Evolutionary conservation across 2,888 invertebrate genomes (phyloP).

Genomic region (Drosophila sordidula): DNA sequence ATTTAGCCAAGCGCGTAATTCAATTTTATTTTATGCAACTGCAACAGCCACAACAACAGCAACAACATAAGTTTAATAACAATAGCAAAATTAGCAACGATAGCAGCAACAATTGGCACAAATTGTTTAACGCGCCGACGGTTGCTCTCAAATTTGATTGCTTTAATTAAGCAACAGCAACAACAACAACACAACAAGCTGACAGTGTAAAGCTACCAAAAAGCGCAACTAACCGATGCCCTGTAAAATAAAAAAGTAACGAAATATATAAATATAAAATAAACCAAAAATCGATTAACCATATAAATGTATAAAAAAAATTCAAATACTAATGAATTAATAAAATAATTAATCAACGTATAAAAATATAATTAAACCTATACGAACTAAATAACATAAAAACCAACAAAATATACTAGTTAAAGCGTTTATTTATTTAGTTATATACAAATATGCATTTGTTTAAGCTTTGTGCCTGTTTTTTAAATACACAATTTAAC

Average conservation of each 20-base stretch:
- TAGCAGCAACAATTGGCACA: slow-evolving; percentile 67
- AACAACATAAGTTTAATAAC: slow-evolving; percentile 35
- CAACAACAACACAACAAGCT: slow-evolving; percentile 6
- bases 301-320: too few species aligned
- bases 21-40: slow-evolving; percentile 73
- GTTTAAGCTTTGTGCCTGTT: too few species aligned
- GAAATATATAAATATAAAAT: too few species aligned
- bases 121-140: slow-evolving; percentile 61
- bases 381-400: too few species aligned
- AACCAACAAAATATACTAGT: too few species aligned
- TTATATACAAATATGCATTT: too few species aligned
- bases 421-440: too few species aligned
- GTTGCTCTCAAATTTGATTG: slow-evolving; percentile 73
- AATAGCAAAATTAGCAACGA: slow-evolving; percentile 44
- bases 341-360: background rate
- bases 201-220: background rate
- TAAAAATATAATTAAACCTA: too few species aligned
- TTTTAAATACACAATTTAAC: too few species aligned
- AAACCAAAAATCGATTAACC: background rate
- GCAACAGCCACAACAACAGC: slow-evolving; percentile 40
- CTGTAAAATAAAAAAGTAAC: background rate
- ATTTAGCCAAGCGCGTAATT: slow-evolving; percentile 80
- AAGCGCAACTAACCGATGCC: background rate
- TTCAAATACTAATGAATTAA: background rate
- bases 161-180: slow-evolving; percentile 72